Evolutionary conservation across 2,113 vertebrate species (phyloP), one percentile per base, ranked within the genome.

Genomic region (Bothrops jararaca): DNA sequence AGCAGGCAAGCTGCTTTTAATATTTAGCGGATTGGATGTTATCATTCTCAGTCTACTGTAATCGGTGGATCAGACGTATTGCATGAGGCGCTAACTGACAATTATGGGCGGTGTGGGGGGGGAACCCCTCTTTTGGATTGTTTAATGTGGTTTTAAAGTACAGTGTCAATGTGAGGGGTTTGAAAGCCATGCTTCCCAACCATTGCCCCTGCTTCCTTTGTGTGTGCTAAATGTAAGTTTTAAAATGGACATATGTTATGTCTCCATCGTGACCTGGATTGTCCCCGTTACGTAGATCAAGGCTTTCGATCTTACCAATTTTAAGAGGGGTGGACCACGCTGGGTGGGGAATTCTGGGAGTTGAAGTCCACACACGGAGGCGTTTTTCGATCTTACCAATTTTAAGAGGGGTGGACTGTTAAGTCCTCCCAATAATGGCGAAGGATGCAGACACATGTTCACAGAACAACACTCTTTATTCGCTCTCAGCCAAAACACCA

Each of bases 71-170:
- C 69, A 24, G 60, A 2, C 8, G 29, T 7, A 5, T 24, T 39
- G 39, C 60, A 13, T 56, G 22, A 24, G 22, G 88, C 18, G 24
- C 6, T 15, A 13, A 20, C 86, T 18, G 48, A 0, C 26, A 39
- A 5, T 15, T 11, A 0, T 12, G 3, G 34, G 5, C 0, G 3
- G n/a, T 13, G 1, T 0, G 1, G 57, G 39, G 3, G 1, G 1
- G 26, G 5, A 5, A 24, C 23, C 11, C 2, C 7, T 24, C 18
- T 57, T 85, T 24, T 12, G 15, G 0, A 29, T 23, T 1, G 20
- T 86, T n/a, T 34, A 54, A 50, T 26, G 9, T 90, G 50, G n/a
- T 50, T 89, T 80, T 0, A n/a, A 90, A 64, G 1, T 3, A 48
- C 34, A 85, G 22, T 48, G 64, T 24, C 22, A 80, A 2, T 5